phyloP scores from a whole-genome alignment of 35 echinoderm and acorn worm species.

The Ophiothrix spiculata region DNA sequence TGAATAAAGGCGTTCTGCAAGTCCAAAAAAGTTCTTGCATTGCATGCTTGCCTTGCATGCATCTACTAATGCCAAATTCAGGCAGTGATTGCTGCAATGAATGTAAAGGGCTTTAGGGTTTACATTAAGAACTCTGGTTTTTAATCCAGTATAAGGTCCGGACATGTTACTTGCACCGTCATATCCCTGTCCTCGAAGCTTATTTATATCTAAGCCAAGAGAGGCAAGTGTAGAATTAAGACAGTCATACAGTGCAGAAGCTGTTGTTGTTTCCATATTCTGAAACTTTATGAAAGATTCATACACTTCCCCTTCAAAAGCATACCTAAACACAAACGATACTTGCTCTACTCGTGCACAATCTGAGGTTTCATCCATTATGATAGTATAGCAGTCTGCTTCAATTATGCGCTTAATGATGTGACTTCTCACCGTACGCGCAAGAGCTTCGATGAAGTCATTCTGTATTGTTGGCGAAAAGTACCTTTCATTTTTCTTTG shows the following conservation, averaged over 20 bases:
- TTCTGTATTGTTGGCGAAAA: background rate
- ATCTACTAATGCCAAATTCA: background rate
- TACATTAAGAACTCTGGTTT: conserved; percentile 12
- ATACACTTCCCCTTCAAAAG: background rate
- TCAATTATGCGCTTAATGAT: background rate
- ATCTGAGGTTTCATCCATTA: conserved; percentile 28
- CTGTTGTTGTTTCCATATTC: background rate
- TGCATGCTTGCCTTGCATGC: background rate
- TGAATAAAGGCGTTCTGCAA: background rate
- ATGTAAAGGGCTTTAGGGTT: conserved; percentile 14
- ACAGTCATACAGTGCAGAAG: background rate
- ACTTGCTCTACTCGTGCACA: background rate
- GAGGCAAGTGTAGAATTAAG: background rate
- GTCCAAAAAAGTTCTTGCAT: background rate
- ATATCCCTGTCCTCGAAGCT: no score
- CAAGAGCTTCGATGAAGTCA: background rate
- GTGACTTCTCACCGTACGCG: background rate
- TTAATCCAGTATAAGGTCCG: background rate
- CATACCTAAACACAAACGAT: background rate
- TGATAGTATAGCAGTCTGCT: background rate
- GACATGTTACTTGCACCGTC: no score
- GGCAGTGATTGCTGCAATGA: conserved; percentile 11
- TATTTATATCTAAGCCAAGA: background rate
- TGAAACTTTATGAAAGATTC: background rate
- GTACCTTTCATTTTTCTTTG: background rate